Evolutionary conservation across 2,888 invertebrate species (phyloP).

Genomic region (Cryptus armator): DNA sequence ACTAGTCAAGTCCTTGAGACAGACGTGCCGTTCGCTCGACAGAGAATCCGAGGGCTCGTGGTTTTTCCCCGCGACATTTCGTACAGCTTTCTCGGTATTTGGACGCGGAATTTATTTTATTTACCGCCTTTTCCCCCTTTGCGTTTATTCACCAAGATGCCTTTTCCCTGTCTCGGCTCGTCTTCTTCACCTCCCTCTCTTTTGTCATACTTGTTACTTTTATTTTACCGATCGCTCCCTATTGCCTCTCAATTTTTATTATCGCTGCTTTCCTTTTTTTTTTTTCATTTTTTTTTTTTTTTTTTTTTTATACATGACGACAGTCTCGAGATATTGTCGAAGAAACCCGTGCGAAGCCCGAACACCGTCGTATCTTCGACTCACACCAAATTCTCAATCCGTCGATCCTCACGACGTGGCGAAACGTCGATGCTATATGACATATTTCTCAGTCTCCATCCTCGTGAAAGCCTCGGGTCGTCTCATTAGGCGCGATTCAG

Average conservation of each 20-base stretch:
- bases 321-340: conserved; percentile 18
- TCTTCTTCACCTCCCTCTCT: conserved; percentile 29
- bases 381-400: conserved; percentile 6
- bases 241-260: conserved; percentile 25
- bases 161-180: conserved; percentile 52
- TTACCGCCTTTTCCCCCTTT: conserved; percentile 64
- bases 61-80: conserved; percentile 76
- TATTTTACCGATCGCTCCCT: conserved; percentile 13
- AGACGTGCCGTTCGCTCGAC: conserved; percentile 50
- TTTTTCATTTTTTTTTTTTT: neutral
- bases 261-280: neutral
- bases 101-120: conserved; percentile 77
- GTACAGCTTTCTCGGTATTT: conserved; percentile 69
- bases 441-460: conserved; percentile 62
- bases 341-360: conserved; percentile 25
- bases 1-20: conserved; percentile 25
- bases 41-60: conserved; percentile 44
- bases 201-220: conserved; percentile 27
- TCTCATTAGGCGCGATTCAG: conserved; percentile 84
- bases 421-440: conserved; percentile 26
- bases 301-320: neutral
- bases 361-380: conserved; percentile 28
- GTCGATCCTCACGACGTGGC: conserved; percentile 36
- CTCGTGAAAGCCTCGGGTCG: conserved; percentile 78
- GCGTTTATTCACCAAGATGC: conserved; percentile 41